Evolutionary conservation across 2,113 vertebrate genomes (phyloP), one percentile per base, ranked within the genome.

Genomic region (Callionymus lyra): DNA sequence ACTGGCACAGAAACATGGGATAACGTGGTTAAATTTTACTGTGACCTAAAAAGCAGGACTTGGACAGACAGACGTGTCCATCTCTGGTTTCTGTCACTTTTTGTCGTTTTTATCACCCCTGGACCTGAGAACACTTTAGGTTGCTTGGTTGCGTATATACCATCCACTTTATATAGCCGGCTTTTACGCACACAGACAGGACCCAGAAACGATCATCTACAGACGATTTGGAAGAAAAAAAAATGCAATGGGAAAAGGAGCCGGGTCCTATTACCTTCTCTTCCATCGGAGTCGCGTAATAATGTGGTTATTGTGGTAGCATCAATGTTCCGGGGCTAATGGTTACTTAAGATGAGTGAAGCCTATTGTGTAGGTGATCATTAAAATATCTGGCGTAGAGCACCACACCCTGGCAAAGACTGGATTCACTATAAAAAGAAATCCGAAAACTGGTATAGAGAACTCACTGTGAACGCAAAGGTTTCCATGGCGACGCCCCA

Each of bases 391-490:
- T 47, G 15, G 8, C n/a, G n/a, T n/a, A 49, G 64, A 35, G 34
- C 13, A 35, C 33, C 41, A 44, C 16, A 50, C 15, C 38, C 10
- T 54, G 45, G 17, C 15, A 50, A 19, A 15, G n/a, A 31, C 16
- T 18, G 19, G 6, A 54, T 53, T 39, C 21, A 9, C 12, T 52
- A 10, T 6, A 34, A 40, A 59, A 58, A 45, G 10, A 42, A 19
- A 34, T 16, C 2, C 21, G 12, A 19, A 15, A 39, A 32, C 17
- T 44, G 34, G 31, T 9, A 41, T 12, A 44, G 8, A 45, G 12
- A 14, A 90, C 94, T 98, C 82, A 98, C 94, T 88, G 80, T 75
- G 86, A 77, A 83, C 80, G 84, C 82, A 85, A n/a, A 86, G 81
- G 81, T 87, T 84, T 13, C 59, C 83, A 68, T 44, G 82, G 80